phyloP scores from a whole-genome alignment of 2,797 vertebrate genomes.

The Gymnothorax reevesii region DNA sequence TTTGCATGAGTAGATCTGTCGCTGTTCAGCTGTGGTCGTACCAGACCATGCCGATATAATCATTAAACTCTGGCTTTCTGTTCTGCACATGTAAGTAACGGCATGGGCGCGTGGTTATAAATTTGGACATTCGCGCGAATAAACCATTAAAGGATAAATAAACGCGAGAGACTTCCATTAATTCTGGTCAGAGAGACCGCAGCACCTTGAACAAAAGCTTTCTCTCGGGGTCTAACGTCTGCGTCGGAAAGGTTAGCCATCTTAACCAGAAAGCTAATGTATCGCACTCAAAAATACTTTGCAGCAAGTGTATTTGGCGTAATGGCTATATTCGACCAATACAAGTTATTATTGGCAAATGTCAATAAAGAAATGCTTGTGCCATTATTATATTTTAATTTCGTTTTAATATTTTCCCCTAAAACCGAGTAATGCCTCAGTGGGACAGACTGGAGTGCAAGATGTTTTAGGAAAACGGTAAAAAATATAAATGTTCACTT shows the following conservation, averaged over 20 bases:
- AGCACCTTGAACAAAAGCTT: slow-evolving; percentile 15
- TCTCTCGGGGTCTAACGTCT: not conserved
- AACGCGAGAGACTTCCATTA: not conserved
- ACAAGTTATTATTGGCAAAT: not conserved
- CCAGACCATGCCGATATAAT: not conserved
- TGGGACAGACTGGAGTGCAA: not conserved
- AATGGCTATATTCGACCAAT: not conserved
- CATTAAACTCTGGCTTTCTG: not conserved
- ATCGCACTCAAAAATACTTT: not conserved
- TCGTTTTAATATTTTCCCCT: not conserved
- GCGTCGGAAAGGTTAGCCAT: not conserved
- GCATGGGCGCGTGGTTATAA: not conserved
- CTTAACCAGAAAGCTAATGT: not conserved
- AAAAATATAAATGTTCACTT: not conserved
- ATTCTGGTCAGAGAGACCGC: not conserved
- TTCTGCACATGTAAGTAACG: not conserved
- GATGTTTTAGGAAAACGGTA: not conserved
- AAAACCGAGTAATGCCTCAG: not conserved
- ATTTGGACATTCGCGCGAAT: not conserved
- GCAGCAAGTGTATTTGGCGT: not conserved
- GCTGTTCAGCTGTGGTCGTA: not conserved
- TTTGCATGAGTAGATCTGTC: not conserved
- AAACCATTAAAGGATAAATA: not conserved
- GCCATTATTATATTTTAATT: not conserved
- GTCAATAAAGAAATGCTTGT: not conserved